Conservation (phyloP, 2,113 vertebrate genomes). For the Myxocyprinus asiaticus region DNA sequence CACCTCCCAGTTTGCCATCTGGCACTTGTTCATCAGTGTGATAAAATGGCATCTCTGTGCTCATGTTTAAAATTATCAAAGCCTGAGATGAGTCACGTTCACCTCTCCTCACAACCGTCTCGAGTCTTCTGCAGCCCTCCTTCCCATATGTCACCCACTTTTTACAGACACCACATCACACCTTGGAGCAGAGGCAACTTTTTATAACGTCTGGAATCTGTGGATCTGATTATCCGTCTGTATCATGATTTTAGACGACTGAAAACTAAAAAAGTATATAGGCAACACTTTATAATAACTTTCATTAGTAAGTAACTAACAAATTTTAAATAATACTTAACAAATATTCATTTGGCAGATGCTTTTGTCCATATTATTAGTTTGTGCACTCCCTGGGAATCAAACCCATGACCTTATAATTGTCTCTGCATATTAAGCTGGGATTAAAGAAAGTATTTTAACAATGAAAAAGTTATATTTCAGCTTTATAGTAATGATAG, state of each 20-base stretch:
- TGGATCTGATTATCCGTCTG: not conserved
- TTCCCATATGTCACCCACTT: slow-evolving; percentile 21
- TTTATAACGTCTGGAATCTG: not conserved
- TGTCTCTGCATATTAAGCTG: no score
- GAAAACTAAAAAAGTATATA: not conserved
- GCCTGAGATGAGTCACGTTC: slow-evolving; percentile 36
- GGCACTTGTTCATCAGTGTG: slow-evolving; percentile 17
- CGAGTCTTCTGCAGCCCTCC: slow-evolving; percentile 15
- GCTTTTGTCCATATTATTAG: no score
- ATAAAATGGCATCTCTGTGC: slow-evolving; percentile 14
- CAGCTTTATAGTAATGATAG: no score
- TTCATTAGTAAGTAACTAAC: no score
- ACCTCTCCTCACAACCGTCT: not conserved
- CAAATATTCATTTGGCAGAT: no score
- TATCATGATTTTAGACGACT: not conserved
- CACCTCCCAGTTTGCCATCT: slow-evolving; percentile 32
- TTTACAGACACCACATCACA: not conserved
- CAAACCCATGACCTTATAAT: no score
- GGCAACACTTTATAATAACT: no score
- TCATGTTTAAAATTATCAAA: slow-evolving; percentile 28
- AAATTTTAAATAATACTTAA: no score
- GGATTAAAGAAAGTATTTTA: no score
- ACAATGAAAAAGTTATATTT: no score
- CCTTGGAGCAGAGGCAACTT: not conserved
- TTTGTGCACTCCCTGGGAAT: no score